A percentile compares a stretch with the other conserved stretches of the same genome.
phyloP scores from a whole-genome alignment of 2,888 invertebrate genomes.

The Amitus sp. region DNA sequence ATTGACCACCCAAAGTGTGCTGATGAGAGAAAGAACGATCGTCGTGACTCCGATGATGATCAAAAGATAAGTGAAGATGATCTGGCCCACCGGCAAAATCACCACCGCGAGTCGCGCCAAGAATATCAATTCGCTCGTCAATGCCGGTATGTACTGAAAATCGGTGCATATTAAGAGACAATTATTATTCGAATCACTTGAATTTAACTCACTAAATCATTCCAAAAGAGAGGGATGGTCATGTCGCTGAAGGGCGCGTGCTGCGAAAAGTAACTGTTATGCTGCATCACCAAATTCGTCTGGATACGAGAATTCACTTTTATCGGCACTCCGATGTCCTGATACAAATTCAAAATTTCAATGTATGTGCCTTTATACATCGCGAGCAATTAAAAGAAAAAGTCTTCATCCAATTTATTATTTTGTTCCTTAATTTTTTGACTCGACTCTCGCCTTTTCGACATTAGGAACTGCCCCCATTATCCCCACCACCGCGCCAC shows the following conservation, averaged over 20 bases:
- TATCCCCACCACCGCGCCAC: too few species aligned
- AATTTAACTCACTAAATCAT: conserved; percentile 72
- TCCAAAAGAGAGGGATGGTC: conserved; percentile 78
- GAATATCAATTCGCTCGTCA: conserved; percentile 45
- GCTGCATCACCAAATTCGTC: conserved; percentile 76
- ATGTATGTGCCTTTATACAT: too few species aligned
- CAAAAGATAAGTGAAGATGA: conserved; percentile 48
- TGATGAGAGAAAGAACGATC: conserved; percentile 51
- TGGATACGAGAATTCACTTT: conserved; percentile 74
- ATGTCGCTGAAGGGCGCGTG: conserved; percentile 73
- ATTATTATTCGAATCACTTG: background rate
- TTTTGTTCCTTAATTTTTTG: too few species aligned
- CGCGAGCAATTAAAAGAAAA: too few species aligned
- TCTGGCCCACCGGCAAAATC: conserved; percentile 54
- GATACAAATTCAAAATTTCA: conserved; percentile 11
- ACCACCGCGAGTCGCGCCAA: conserved; percentile 47
- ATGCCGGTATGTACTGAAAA: conserved; percentile 48
- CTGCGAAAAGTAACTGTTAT: conserved; percentile 71
- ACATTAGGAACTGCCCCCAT: too few species aligned
- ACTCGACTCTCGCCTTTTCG: too few species aligned
- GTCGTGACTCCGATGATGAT: conserved; percentile 51
- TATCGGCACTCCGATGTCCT: conserved; percentile 77
- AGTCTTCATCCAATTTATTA: too few species aligned
- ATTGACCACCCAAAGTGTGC: conserved; percentile 54
- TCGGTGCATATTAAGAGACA: too few species aligned